These are phyloP conservation scores for Choristoneura rosaceana DNA, from an alignment of 2,888 invertebrate genomes.

Conservation along the genomic window DNA sequence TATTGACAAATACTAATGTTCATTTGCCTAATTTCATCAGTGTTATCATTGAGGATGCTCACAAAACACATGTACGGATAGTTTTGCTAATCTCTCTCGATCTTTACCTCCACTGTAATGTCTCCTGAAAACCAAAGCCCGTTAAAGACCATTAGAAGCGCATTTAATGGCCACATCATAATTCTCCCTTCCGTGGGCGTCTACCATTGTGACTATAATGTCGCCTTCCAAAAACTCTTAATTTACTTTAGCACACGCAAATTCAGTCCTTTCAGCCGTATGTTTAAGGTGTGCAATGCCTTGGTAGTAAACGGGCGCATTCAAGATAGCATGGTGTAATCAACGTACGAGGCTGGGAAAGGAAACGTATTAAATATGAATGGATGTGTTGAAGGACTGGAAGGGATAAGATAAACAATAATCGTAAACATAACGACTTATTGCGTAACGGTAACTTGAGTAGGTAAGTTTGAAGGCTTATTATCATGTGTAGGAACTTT, in stretches of 20 bases:
- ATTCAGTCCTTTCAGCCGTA: conserved; percentile 29
- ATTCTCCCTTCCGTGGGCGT: conserved; percentile 49
- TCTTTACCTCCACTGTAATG: neutral
- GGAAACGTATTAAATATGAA: conserved; percentile 47
- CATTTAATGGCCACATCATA: conserved; percentile 45
- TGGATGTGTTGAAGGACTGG: conserved; percentile 35
- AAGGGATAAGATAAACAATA: conserved; percentile 51
- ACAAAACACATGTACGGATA: too few species aligned
- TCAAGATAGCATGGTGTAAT: conserved; percentile 56
- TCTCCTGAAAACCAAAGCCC: neutral
- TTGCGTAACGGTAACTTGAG: conserved; percentile 21
- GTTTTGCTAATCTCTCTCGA: neutral
- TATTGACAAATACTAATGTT: too few species aligned
- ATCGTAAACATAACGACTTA: conserved; percentile 41
- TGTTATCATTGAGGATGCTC: too few species aligned
- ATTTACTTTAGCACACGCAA: conserved; percentile 41
- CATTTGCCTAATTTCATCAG: too few species aligned
- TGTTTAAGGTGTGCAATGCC: conserved; percentile 23
- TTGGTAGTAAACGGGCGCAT: conserved; percentile 43
- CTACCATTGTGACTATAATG: conserved; percentile 53
- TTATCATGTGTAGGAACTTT: neutral
- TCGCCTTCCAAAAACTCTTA: conserved; percentile 52
- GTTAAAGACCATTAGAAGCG: conserved; percentile 23
- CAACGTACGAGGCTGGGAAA: conserved; percentile 53
- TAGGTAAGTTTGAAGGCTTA: neutral